A percentile compares a stretch with the other conserved stretches of the same genome.
Evolutionary conservation across 2,888 invertebrate species (phyloP).

Genomic region (Sphinx pinastri): DNA sequence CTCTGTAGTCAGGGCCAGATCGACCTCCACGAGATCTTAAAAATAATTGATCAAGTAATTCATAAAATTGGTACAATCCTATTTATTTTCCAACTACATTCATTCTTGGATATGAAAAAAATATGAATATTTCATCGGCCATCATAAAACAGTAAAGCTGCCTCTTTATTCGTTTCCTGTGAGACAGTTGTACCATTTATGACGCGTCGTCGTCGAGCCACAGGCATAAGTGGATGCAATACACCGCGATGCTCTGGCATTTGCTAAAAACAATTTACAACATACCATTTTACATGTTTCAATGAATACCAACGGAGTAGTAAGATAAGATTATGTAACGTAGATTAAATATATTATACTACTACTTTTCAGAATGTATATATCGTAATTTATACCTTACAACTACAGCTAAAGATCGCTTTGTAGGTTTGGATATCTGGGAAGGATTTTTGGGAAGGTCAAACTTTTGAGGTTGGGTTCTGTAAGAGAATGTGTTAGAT

Average conservation of each 20-base stretch:
- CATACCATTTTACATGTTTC: no score
- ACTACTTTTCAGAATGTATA: not conserved
- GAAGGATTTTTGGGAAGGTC: conserved; percentile 62
- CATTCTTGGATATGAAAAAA: no score
- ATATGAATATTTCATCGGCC: no score
- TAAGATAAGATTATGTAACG: not conserved
- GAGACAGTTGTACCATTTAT: no score
- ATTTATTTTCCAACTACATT: no score
- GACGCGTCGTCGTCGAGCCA: no score
- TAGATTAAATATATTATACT: not conserved
- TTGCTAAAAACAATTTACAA: no score
- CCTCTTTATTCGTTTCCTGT: no score
- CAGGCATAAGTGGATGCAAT: no score
- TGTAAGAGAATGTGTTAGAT: conserved; percentile 53
- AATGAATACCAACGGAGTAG: no score
- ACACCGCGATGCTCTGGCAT: no score
- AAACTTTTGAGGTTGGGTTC: conserved; percentile 70
- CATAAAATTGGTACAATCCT: not conserved
- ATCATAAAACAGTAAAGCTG: no score
- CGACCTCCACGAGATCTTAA: conserved; percentile 85
- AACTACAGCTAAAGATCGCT: conserved; percentile 59
- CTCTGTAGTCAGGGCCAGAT: conserved; percentile 90
- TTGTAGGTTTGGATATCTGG: conserved; percentile 61
- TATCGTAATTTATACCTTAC: conserved; percentile 57
- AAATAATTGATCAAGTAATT: conserved; percentile 13